Evolutionary conservation across 2,113 vertebrate genomes (phyloP), one percentile per base, ranked within the genome.

Genomic region (Halcyon senegalensis): DNA sequence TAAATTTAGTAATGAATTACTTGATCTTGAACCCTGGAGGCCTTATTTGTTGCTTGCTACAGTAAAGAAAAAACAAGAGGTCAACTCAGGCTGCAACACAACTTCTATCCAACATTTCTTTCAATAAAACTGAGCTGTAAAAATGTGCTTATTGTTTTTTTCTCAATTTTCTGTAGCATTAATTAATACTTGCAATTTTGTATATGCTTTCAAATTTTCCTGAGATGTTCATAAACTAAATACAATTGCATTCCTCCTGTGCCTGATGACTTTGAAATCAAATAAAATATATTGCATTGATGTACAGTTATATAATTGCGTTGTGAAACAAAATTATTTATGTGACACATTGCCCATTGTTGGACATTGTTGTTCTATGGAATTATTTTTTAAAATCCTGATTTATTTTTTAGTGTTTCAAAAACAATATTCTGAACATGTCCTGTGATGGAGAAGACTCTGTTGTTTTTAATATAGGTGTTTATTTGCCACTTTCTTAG

Each of bases 1-100:
- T 90, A 86, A 88, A 88, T 80, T 60, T 75, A 39, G 5, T 80
- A 64, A 88, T 62, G 8, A 93, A 84, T 94, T 88, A 86, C 58
- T 72, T 92, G 70, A 63, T 84, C 70, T 92, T 90, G 73, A 93
- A 66, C 70, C 25, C 67, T 56, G 50, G 77, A 76, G 62, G 62
- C 41, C 21, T 62, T 94, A 75, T 73, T 89, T 90, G 80, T 64
- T 86, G n/a, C 68, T 86, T 92, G 41, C 44, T 53, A 13, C 31
- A 46, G 25, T 86, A 66, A 70, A 66, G 37, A 86, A 81, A 73
- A 69, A 72, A 12, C 41, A 59, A 58, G n/a, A 85, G 72, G 7
- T 78, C 46, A 75, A 11, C 46, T 70, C 23, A 23, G 14, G 27
- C 70, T 68, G 9, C 66, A 84, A 44, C 16, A 31, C 6, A 72